Percentiles rank a stretch among this genome's conserved stretches.
Conservation (phyloP, 2,888 invertebrate species). For the Cantharis flavilabris region DNA sequence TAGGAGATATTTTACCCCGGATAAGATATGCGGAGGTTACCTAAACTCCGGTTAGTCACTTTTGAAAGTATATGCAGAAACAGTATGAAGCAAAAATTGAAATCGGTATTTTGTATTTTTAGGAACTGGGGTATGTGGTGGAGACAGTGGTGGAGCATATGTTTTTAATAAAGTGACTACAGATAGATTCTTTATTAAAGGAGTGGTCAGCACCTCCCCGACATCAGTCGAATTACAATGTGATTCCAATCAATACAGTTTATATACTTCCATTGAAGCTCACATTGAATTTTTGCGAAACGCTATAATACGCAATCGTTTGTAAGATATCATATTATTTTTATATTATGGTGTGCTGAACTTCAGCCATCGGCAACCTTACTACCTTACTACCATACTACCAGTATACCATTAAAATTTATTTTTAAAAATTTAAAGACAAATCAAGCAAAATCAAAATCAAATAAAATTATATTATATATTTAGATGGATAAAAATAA, state of each 20-base stretch:
- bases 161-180: not conserved
- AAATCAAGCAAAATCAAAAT: too few relatives aligned
- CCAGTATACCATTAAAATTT: too few relatives aligned
- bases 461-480: too few relatives aligned
- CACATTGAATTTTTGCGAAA: not conserved
- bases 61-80: not conserved
- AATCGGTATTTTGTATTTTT: not conserved
- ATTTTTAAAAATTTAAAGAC: too few relatives aligned
- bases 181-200: not conserved
- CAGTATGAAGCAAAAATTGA: not conserved
- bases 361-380: too few relatives aligned
- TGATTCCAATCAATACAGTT: not conserved
- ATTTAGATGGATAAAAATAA: too few relatives aligned
- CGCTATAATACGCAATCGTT: not conserved
- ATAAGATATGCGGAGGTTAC: not conserved
- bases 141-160: not conserved
- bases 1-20: not conserved
- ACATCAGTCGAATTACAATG: not conserved
- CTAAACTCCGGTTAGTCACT: not conserved
- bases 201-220: not conserved
- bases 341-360: too few relatives aligned
- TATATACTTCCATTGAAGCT: not conserved
- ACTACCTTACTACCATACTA: too few relatives aligned
- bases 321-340: not conserved
- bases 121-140: not conserved